These are phyloP conservation scores for Hydractinia echinata DNA, from an alignment of 30 jellyfish, hydroid and myxozoan genomes.

Conservation along the genomic window DNA sequence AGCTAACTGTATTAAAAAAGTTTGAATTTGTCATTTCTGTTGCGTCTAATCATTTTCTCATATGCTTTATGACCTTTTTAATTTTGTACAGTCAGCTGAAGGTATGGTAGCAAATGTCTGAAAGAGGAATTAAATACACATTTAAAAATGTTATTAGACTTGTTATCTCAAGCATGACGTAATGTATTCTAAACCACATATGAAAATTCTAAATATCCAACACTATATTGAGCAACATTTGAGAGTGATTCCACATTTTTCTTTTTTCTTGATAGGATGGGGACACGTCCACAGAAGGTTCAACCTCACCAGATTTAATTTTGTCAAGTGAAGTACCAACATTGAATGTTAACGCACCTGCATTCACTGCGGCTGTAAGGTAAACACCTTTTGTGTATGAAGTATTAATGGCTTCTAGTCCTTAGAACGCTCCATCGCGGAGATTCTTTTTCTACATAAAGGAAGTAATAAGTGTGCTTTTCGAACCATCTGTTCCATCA, in stretches of 20 bases:
- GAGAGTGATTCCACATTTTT: background rate
- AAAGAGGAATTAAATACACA: background rate
- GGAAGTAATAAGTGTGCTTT: no score
- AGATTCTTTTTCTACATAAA: no score
- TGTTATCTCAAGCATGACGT: background rate
- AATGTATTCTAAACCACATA: background rate
- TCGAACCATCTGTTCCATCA: no score
- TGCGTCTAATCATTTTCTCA: no score
- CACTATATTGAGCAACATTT: no score
- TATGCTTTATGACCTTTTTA: no score
- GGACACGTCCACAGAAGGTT: constrained; percentile 39
- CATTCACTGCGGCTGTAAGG: constrained; percentile 67
- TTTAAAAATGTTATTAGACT: background rate
- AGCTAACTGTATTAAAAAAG: no score
- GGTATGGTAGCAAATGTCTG: background rate
- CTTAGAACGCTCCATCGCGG: no score
- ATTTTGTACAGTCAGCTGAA: no score
- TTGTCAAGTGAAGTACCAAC: constrained; percentile 16
- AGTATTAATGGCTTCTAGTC: no score
- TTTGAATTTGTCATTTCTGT: no score
- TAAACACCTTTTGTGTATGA: background rate
- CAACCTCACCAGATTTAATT: constrained; percentile 30
- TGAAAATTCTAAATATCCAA: no score
- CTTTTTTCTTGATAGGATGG: constrained; percentile 21
- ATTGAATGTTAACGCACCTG: constrained; percentile 78